Evolutionary conservation across 2,113 vertebrate species (phyloP), one percentile per base, ranked within the genome.

Genomic region (Chitala chitala): DNA sequence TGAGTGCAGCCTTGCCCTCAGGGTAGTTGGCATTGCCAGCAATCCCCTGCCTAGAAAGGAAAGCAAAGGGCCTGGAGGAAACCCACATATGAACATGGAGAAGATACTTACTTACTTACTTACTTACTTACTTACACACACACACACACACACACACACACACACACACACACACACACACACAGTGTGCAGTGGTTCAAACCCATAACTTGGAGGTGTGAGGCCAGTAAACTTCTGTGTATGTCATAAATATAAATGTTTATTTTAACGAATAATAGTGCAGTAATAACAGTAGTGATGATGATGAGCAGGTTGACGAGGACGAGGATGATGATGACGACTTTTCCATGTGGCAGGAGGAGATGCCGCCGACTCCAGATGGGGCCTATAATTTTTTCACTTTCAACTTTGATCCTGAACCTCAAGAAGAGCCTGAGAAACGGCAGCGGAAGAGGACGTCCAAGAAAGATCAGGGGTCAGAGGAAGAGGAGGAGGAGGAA

Each of bases 371-470:
- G 6, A 92, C 92, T 1, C 81, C 89, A 7, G 93, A 98, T 73
- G 94, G 96, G 75, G 88, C 95, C 0, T 98, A 92, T 78, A 91
- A 94, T 75, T 99, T 99, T 82, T 99, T 98, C 76, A 98, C 95
- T 0, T 94, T 94, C 56, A 91, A 86, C 89, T 98, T 95, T 86
- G 93, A 94, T 79, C 84, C 92, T 0, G 89, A 94, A n/a, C 89
- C 87, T 69, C 50, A 78, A 50, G 84, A 84, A 1, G 64, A 3
- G 20, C n/a, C 50, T 17, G 84, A 87, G 5, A 81, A 69, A 33
- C 58, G 55, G 50, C 75, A 75, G 58, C 33, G 42, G 15, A 87
- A 77, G 74, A 82, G 48, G 8, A 69, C 15, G n/a, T 72, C 77
- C 46, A 75, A 15, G 20, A 81, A 71, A 70, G 81, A 74, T n/a